Evolutionary conservation across 2,888 invertebrate species (phyloP), one percentile per base, ranked within the genome.

Genomic region (Caradrina clavipalpis): DNA sequence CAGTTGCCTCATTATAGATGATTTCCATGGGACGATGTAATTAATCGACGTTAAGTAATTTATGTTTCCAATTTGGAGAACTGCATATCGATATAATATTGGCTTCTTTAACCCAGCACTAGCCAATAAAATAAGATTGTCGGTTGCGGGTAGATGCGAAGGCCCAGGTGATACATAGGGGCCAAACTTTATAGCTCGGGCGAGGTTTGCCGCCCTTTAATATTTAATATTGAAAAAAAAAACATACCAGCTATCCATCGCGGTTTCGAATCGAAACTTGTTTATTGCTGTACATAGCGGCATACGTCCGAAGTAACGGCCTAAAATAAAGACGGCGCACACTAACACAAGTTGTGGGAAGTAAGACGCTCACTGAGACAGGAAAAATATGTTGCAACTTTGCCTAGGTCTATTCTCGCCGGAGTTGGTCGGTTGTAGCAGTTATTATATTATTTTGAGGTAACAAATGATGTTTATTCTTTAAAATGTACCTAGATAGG

Each of bases 131-230:
- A 92, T 90, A 92, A 93, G 91, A 93, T 92, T 94, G 94, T 92
- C 90, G 92, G 92, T 88, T 87, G 88, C 87, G 89, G 87, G 87
- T 83, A 83, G 85, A 88, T 85, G 80, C 83, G 88, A 87, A 88
- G 91, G 88, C 91, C 90, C 94, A 93, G 92, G 93, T 95, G 95
- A 95, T 94, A 90, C 94, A 93, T 92, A 89, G 90, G 89, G 91
- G 91, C 88, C 91, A 82, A 92, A 93, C 86, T 94, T 95, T 95
- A 95, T 94, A 90, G 93, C 91, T 78, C 83, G 88, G 86, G 91
- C 88, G 93, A 92, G 94, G 94, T 93, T 94, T 93, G 89, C 92
- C 91, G 91, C 90, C 83, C 90, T 92, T 95, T 92, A 95, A 94
- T 94, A 94, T 93, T 93, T 94, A 92, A 93, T 93, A 93, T 92